Conservation (phyloP, 35 echinoderm and acorn worm genomes). For the Apostichopus californicus region DNA sequence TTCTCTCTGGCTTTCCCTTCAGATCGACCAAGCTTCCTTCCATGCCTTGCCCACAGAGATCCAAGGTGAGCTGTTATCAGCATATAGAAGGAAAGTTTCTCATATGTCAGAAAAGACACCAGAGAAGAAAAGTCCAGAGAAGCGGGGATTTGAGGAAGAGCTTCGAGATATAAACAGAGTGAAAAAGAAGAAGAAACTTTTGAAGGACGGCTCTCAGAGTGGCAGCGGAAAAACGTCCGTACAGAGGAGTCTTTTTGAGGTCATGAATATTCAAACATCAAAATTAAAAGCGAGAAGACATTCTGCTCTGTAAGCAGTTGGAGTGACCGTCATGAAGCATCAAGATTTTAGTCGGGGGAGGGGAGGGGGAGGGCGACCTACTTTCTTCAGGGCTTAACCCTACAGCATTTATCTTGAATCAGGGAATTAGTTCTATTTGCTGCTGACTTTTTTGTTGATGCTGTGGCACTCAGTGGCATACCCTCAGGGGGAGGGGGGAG, state of each 20-base stretch:
- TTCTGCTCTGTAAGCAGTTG: not conserved
- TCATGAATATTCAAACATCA: not conserved
- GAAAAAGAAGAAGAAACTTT: not conserved
- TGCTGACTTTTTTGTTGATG: no score
- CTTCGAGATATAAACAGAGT: not conserved
- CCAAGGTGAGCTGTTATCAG: constrained; percentile 71
- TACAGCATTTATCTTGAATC: no score
- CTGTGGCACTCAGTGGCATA: no score
- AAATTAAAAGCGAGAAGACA: not conserved
- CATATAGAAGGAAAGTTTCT: constrained; percentile 54
- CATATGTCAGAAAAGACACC: not conserved
- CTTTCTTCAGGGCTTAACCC: no score
- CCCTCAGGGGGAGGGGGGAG: no score
- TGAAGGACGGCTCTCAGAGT: not conserved
- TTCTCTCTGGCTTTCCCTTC: no score
- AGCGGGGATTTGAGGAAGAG: not conserved
- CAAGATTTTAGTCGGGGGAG: no score
- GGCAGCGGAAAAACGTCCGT: not conserved
- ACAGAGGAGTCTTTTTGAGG: not conserved
- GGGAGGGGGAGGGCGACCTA: no score
- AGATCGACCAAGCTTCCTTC: constrained; percentile 84
- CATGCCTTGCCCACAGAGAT: constrained; percentile 83
- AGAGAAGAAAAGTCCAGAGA: not conserved
- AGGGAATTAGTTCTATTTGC: no score
- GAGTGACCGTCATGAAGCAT: no score